These are phyloP conservation scores for Danio jaintianensis DNA, from an alignment of 2,797 vertebrate species.

Conservation along the genomic window DNA sequence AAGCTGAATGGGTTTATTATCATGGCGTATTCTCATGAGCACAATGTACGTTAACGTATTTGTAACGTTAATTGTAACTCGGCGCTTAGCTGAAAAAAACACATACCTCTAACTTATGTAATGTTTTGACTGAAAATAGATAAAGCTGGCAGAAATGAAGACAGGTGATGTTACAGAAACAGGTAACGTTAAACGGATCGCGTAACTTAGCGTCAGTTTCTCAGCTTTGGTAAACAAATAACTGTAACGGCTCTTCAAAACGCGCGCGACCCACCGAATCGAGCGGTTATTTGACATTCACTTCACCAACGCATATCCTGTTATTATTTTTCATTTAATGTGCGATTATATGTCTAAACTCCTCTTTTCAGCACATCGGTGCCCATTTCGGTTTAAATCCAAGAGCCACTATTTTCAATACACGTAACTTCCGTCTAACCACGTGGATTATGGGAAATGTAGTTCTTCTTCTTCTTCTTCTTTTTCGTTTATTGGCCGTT, in stretches of 20 bases:
- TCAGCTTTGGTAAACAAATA: neutral
- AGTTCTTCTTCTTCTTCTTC: too few species aligned
- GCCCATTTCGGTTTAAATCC: conserved; percentile 33
- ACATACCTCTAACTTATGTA: neutral
- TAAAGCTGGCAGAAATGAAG: neutral
- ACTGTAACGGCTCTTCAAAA: neutral
- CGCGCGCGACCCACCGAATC: neutral
- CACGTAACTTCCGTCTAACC: conserved; percentile 9
- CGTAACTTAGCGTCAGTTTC: neutral
- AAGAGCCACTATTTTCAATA: neutral
- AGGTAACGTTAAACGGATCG: neutral
- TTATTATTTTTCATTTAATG: neutral
- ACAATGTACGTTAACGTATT: too few species aligned
- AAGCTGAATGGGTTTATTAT: too few species aligned
- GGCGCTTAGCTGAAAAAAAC: neutral
- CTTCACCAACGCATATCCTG: neutral
- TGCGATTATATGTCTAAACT: neutral
- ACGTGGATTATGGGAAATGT: conserved; percentile 19
- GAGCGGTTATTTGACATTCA: neutral
- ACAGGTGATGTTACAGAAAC: neutral
- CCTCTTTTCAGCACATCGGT: neutral
- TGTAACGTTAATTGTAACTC: too few species aligned
- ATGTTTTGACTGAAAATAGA: neutral
- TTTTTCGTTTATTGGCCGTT: too few species aligned
- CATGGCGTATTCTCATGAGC: too few species aligned